Base-by-base conservation (phyloP, 1,140 invertebrate genomes). In the Pachyrhynchus sulphureomaculatus region DNA sequence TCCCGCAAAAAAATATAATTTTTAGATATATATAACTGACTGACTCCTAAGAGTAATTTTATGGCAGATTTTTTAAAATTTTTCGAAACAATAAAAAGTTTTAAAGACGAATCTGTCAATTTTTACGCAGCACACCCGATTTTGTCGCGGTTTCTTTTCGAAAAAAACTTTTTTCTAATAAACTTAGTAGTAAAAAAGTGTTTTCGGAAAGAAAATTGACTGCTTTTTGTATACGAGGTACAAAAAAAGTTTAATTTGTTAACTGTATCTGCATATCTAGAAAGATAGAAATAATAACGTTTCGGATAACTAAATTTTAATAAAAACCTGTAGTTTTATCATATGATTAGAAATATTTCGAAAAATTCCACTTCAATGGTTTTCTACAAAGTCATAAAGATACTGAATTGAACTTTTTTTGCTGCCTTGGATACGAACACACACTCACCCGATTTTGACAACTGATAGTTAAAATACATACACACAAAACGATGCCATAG, bases 401-500 rank as follows among this genome's bases (percentile, higher is more conserved):
- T n/a, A n/a, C n/a, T n/a, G n/a, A n/a, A n/a, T 32, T 10, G 8
- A 6, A 32, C n/a, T 6, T 21, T 37, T 13, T 2, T 8, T 32
- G 10, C n/a, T 9, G 4, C 13, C 20, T 37, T 17, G 33, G 18
- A 20, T 21, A 33, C 21, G 47, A 57, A 45, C 41, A 51, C 33
- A 36, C 21, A 41, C 34, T 47, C 36, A 62, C 58, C 61, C 60
- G 51, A 60, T 58, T 34, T 45, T 63, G 67, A 69, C 69, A 65
- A 67, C 60, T 66, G 57, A 68, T 55, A 71, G 64, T 65, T 62
- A 51, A 66, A 68, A 62, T 56, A 62, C 60, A 62, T 56, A 62
- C 21, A 62, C 21, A 62, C 58, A 62, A 55, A 62, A 65, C 36
- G 66, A 29, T 68, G 55, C 71, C 72, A 76, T 76, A 76, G 75